Conservation (phyloP, 2,888 invertebrate species). For the Cantharis flavilabris region DNA sequence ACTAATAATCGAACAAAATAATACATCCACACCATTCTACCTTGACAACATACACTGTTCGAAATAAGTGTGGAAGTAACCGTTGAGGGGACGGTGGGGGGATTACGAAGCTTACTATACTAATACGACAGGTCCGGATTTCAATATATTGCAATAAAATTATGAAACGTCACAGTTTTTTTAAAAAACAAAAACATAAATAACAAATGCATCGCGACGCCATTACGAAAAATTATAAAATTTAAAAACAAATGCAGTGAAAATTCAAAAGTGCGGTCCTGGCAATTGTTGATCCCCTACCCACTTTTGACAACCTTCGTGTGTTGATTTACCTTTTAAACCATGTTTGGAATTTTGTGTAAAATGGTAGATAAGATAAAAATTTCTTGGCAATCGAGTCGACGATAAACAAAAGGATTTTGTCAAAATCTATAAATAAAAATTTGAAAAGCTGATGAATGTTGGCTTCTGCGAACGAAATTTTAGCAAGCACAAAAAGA, state of each 20-base stretch:
- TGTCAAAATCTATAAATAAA: neutral
- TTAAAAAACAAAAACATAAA: too few species aligned
- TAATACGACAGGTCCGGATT: conserved; percentile 14
- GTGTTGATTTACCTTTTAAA: conserved; percentile 16
- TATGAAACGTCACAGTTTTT: neutral
- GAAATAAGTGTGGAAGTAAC: conserved; percentile 27
- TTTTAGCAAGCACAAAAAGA: neutral
- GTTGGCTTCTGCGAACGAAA: neutral
- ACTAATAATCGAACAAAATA: conserved; percentile 5
- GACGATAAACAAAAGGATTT: neutral
- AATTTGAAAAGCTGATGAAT: neutral
- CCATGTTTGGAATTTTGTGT: neutral
- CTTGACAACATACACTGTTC: conserved; percentile 32
- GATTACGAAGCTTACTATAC: neutral
- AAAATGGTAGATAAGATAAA: neutral
- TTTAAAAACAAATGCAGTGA: neutral
- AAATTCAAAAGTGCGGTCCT: conserved; percentile 7
- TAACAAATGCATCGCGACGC: too few species aligned
- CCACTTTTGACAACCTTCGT: conserved; percentile 22
- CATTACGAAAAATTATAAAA: too few species aligned
- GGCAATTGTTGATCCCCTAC: conserved; percentile 3
- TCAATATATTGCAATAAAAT: neutral
- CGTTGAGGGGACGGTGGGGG: conserved; percentile 25
- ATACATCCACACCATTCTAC: conserved; percentile 18
- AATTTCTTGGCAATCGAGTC: neutral